phyloP scores from a whole-genome alignment of 2,113 vertebrate genomes.

The Engystomops pustulosus region DNA sequence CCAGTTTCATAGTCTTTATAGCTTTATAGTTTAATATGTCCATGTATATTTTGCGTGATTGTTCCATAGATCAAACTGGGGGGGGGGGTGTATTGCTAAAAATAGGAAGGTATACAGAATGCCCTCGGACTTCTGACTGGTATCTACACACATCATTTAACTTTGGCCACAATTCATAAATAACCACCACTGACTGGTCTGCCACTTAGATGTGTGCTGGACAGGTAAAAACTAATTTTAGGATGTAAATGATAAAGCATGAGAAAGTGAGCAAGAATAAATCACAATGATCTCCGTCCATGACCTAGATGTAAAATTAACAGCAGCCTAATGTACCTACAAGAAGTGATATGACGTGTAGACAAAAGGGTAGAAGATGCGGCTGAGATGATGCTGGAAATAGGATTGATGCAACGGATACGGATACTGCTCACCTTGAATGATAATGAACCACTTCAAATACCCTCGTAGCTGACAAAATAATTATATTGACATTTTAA shows the following conservation, averaged over 20 bases:
- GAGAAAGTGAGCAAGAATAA: background rate
- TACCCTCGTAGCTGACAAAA: constrained; percentile 25
- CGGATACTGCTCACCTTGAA: constrained; percentile 33
- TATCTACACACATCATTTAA: background rate
- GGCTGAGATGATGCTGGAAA: background rate
- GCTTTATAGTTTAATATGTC: too few relatives aligned
- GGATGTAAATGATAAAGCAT: background rate
- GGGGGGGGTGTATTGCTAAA: too few relatives aligned
- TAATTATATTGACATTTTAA: constrained; percentile 52
- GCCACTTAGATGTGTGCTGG: background rate
- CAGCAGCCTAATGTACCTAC: constrained; percentile 10
- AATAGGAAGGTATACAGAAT: background rate
- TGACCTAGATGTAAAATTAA: constrained; percentile 21
- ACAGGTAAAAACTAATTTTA: background rate
- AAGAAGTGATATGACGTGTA: constrained; percentile 22
- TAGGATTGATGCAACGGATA: constrained; percentile 21
- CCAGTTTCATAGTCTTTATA: too few relatives aligned
- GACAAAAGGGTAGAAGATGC: constrained; percentile 5
- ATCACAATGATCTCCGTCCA: constrained; percentile 9
- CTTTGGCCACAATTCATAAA: background rate
- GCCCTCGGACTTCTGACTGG: background rate
- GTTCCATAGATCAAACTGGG: too few relatives aligned
- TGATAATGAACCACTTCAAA: constrained; percentile 43
- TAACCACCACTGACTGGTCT: background rate
- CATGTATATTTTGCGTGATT: too few relatives aligned